These are phyloP conservation scores for Diadromus collaris DNA, from an alignment of 2,888 invertebrate genomes.

Conservation along the genomic window DNA sequence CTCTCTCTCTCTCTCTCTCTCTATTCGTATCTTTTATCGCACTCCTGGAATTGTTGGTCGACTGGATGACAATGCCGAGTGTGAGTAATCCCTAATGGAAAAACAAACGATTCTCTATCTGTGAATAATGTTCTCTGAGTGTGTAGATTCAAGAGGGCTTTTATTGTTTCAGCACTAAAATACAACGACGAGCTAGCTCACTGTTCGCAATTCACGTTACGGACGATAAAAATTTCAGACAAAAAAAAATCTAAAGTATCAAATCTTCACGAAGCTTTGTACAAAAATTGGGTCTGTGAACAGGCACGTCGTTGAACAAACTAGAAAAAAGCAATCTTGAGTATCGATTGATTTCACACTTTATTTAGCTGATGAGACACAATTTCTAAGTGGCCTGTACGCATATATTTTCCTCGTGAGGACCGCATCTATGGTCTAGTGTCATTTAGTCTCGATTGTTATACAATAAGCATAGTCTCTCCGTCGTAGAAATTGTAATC, in stretches of 20 bases:
- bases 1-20: conserved; percentile 64
- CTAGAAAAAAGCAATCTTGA: conserved; percentile 34
- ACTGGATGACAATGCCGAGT: conserved; percentile 78
- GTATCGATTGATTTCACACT: conserved; percentile 19
- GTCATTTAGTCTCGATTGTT: conserved; percentile 34
- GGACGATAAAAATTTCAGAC: not conserved
- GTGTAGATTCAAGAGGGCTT: conserved; percentile 49
- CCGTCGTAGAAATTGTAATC: conserved; percentile 10
- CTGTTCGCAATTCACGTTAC: conserved; percentile 7
- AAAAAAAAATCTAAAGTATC: not conserved
- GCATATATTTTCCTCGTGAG: conserved; percentile 30
- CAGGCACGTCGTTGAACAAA: conserved; percentile 34
- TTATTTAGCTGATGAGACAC: conserved; percentile 28
- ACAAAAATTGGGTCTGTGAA: conserved; percentile 8
- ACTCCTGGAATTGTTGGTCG: conserved; percentile 80
- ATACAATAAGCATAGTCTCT: not conserved
- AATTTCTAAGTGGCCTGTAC: conserved; percentile 23
- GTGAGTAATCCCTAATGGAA: conserved; percentile 77
- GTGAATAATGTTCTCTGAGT: conserved; percentile 56
- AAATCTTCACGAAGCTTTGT: not conserved
- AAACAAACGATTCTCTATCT: conserved; percentile 55
- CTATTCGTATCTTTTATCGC: conserved; percentile 76
- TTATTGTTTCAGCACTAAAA: conserved; percentile 35
- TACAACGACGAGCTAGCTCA: conserved; percentile 37
- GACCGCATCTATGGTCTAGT: conserved; percentile 17